Evolutionary conservation across 2,113 vertebrate species (phyloP), one percentile per base, ranked within the genome.

Genomic region (Eretmochelys imbricata): DNA sequence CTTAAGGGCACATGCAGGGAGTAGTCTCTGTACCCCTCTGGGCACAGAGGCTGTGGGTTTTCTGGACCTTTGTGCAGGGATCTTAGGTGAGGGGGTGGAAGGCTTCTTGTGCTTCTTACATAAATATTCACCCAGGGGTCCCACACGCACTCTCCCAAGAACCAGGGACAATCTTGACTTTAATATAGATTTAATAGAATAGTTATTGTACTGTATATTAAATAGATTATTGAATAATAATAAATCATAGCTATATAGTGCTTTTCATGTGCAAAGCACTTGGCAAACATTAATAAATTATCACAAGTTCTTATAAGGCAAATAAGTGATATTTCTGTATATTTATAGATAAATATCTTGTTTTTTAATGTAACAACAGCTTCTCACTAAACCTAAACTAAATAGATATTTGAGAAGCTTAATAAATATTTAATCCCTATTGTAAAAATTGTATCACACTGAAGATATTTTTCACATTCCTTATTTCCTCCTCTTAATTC

Each of bases 401-500:
- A 96, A 88, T 80, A 16, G 7, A 6, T 91, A 87, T 94, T 87
- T 80, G 38, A 91, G 89, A 95, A 94, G 84, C 86, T 65, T 65
- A 72, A 72, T 35, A 75, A 54, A 59, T 35, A 93, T 93, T 86
- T 97, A 29, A 53, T 42, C 19, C 38, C 20, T 3, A 16, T 84
- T 95, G 76, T 93, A 94, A 59, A 27, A 90, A 90, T 90, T 95
- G 79, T 94, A 87, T 51, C 69, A 46, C 6, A 19, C 89, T 89
- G 55, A 93, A 94, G 83, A 86, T 94, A 14, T 6, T 89, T 93
- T 96, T 95, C 72, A 13, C 79, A 75, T 95, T 94, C 81, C 22
- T 46, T 95, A 6, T 93, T 87, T 80, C 72, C 92, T 62, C 51
- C 84, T 91, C 49, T 83, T 96, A 88, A 93, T 92, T 92, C 65